Evolutionary conservation across 2,888 invertebrate species (phyloP).

Genomic region (Crepidodera aurea): DNA sequence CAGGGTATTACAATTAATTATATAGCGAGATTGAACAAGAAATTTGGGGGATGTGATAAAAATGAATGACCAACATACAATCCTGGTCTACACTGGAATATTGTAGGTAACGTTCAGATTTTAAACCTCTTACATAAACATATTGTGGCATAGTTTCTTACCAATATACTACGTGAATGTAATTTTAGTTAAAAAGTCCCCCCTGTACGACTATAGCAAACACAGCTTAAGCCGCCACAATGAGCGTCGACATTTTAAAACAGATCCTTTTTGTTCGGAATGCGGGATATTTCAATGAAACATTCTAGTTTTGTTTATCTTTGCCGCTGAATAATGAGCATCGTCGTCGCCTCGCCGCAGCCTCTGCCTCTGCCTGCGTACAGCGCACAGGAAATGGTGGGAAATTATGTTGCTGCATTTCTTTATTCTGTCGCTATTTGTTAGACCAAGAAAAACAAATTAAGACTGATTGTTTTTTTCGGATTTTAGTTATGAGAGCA

Average conservation of each 20-base stretch:
- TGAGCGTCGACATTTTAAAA: constrained; percentile 11
- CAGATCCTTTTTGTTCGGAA: constrained; percentile 20
- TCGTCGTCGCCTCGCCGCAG: not conserved
- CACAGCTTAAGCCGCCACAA: not conserved
- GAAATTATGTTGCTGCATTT: constrained; percentile 20
- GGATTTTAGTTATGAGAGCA: not conserved
- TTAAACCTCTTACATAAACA: too few relatives aligned
- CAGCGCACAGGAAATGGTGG: constrained; percentile 12
- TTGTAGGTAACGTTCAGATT: too few relatives aligned
- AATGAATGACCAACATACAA: too few relatives aligned
- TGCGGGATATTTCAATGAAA: constrained; percentile 14
- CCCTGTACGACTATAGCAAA: not conserved
- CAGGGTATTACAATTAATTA: too few relatives aligned
- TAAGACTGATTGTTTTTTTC: not conserved
- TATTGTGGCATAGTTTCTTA: too few relatives aligned
- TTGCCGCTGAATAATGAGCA: constrained; percentile 15
- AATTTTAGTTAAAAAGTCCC: not conserved
- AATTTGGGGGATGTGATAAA: too few relatives aligned
- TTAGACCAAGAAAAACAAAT: constrained; percentile 9
- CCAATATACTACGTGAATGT: too few relatives aligned
- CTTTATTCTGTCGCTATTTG: constrained; percentile 22
- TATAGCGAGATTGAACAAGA: too few relatives aligned
- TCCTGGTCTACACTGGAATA: too few relatives aligned
- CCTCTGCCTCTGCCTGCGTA: not conserved
- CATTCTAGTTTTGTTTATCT: constrained; percentile 22